Percentiles rank a stretch among this genome's conserved stretches.
phyloP scores from a whole-genome alignment of 2,113 vertebrate genomes.

The Scophthalmus maximus region DNA sequence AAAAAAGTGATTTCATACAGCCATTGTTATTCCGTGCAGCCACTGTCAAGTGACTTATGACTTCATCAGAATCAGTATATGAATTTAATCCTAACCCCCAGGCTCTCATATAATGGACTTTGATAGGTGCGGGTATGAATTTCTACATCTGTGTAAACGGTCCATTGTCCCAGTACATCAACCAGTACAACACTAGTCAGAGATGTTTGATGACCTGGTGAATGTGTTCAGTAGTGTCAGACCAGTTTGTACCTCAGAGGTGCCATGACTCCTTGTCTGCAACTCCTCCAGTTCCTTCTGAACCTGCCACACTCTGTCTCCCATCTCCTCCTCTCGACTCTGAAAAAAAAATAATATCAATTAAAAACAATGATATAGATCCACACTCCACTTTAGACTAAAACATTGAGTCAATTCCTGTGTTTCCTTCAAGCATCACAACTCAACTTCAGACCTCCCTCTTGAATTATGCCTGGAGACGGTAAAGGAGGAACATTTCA shows the following conservation, averaged over 20 bases:
- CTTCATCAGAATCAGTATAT: constrained; percentile 50
- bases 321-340: constrained; percentile 97
- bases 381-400: no score
- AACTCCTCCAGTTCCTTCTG: constrained; percentile 89
- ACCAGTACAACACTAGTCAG: background rate
- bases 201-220: constrained; percentile 38
- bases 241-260: constrained; percentile 79
- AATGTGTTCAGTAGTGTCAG: background rate
- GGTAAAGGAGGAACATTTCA: background rate
- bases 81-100: constrained; percentile 28
- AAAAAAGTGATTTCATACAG: constrained; percentile 37
- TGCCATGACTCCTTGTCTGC: constrained; percentile 74
- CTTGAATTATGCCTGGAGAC: constrained; percentile 41
- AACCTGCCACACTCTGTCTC: constrained; percentile 88
- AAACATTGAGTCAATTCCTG: constrained; percentile 65
- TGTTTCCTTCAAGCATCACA: constrained; percentile 59
- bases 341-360: constrained; percentile 64
- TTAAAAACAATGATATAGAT: background rate
- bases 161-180: constrained; percentile 16
- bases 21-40: constrained; percentile 31
- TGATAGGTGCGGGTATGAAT: constrained; percentile 26
- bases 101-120: constrained; percentile 25
- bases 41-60: constrained; percentile 44
- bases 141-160: constrained; percentile 35
- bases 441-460: constrained; percentile 38